Evolutionary conservation across 1,140 invertebrate genomes (phyloP), one percentile per base, ranked within the genome.

Genomic region (Papilio polyxenes): DNA sequence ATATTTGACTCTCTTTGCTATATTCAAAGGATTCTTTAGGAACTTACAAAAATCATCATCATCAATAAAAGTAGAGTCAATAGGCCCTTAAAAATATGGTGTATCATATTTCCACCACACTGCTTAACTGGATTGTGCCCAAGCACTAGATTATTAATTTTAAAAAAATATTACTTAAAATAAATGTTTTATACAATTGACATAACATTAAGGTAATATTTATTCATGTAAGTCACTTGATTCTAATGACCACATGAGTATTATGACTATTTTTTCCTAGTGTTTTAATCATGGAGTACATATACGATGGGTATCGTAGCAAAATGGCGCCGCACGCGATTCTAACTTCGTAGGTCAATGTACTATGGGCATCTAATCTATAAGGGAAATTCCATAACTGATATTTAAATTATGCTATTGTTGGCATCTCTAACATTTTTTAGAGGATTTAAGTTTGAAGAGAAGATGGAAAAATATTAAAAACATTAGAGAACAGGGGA

Each of bases 251-350:
- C 44, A 31, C 44, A 62, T 75, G 44, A 74, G 75, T 81, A 20
- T 49, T 44, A 75, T 40, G 37, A n/a, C 40, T 75, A n/a, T 75
- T 75, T 75, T 44, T 75, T 44, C 23, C 23, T 72, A 75, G 17
- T 75, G 74, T 48, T 44, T 20, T 75, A 76, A 76, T 76, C 75
- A 76, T 75, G 31, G 69, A 17, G n/a, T 75, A 59, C n/a, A 11
- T 75, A 49, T 15, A 49, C 81, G 90, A 90, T 92, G 86, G 87
- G 83, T 89, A 91, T 92, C 89, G 84, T 82, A 80, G 37, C 17
- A 44, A 9, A 15, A 15, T 74, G 91, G 91, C 90, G 90, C 91
- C 90, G 51, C 91, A 92, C 91, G 91, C 91, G 87, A 92, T 84
- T 72, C 79, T 65, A 74, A 78, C 82, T 84, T 69, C 88, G 23